Evolutionary conservation across 2,888 invertebrate genomes (phyloP).

Genomic region (Heliconius sara): DNA sequence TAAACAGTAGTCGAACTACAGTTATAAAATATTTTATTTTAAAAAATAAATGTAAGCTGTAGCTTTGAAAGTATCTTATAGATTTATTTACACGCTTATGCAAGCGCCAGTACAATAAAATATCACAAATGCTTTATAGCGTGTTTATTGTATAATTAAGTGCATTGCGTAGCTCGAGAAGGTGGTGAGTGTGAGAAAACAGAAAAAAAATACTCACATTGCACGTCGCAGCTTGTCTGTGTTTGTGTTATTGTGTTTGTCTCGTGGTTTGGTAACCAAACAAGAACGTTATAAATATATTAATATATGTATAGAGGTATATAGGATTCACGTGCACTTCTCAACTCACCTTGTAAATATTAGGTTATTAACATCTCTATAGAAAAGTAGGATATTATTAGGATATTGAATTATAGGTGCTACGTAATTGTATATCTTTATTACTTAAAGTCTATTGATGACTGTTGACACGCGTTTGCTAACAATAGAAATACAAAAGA

Average conservation of each 20-base stretch:
- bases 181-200: slow-evolving; percentile 40
- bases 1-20: neutral
- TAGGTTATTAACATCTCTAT: neutral
- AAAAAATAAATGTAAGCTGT: neutral
- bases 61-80: neutral
- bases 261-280: slow-evolving; percentile 63
- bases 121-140: slow-evolving; percentile 18
- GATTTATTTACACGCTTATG: slow-evolving; percentile 23
- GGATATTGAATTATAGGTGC: slow-evolving; percentile 20
- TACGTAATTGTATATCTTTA: slow-evolving; percentile 35
- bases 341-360: slow-evolving; percentile 7
- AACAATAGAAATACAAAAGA: slow-evolving; percentile 35
- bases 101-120: slow-evolving; percentile 4
- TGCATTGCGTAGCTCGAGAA: slow-evolving; percentile 37
- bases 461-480: slow-evolving; percentile 25
- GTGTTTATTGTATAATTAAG: slow-evolving; percentile 24
- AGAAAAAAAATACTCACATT: slow-evolving; percentile 71
- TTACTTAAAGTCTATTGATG: slow-evolving; percentile 42
- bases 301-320: slow-evolving; percentile 3
- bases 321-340: slow-evolving; percentile 8
- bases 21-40: neutral
- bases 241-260: slow-evolving; percentile 64
- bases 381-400: neutral
- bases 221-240: slow-evolving; percentile 62
- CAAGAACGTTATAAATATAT: neutral